These are phyloP conservation scores for Orientallactaga sibirica DNA, from an alignment of 2,797 vertebrate genomes.

Conservation along the genomic window DNA sequence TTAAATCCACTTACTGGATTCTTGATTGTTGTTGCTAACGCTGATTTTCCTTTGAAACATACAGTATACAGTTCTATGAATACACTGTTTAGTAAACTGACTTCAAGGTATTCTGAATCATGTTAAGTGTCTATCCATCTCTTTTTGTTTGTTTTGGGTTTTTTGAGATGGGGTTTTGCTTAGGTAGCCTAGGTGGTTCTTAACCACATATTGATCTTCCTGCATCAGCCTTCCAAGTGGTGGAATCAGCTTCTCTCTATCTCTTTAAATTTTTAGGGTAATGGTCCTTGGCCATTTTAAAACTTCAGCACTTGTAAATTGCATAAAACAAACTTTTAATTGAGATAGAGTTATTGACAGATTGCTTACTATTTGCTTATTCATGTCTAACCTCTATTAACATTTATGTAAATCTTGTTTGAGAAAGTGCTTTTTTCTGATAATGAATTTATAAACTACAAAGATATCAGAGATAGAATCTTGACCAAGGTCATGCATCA, in stretches of 20 bases:
- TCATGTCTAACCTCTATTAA: constrained; percentile 44
- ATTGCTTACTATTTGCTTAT: background rate
- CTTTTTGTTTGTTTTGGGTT: background rate
- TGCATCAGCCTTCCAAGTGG: background rate
- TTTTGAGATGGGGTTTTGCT: background rate
- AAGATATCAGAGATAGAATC: constrained; percentile 44
- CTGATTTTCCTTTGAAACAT: background rate
- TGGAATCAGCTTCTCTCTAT: background rate
- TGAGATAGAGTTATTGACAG: background rate
- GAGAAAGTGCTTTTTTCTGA: constrained; percentile 50
- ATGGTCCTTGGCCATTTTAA: constrained; percentile 23
- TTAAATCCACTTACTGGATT: constrained; percentile 49
- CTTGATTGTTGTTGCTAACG: background rate
- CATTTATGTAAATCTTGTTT: constrained; percentile 19
- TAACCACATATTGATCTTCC: background rate
- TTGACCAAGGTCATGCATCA: constrained; percentile 28
- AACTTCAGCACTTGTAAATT: constrained; percentile 4
- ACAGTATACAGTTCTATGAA: background rate
- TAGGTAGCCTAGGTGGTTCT: too few species aligned
- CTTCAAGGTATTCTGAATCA: constrained; percentile 25
- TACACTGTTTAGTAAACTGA: constrained; percentile 24
- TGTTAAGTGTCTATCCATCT: background rate
- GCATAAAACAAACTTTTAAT: background rate
- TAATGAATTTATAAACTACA: constrained; percentile 32
- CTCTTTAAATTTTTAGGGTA: constrained; percentile 48